Base-by-base conservation (phyloP, 2,888 invertebrate species). In the Nomada flava region DNA sequence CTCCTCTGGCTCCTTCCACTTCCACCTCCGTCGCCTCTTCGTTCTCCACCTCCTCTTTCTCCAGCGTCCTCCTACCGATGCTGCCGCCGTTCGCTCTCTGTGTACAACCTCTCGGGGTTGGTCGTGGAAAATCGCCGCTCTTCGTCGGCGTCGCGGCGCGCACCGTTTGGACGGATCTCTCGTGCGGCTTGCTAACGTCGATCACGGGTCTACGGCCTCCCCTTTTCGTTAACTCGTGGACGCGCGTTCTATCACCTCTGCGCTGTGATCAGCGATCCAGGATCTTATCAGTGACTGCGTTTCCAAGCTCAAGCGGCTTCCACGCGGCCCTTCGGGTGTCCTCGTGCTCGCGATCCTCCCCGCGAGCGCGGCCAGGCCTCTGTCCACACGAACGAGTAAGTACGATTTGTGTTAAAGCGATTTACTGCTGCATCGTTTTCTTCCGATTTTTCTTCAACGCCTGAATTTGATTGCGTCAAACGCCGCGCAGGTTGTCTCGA, bases 51-150 rank as follows among this genome's bases (percentile, higher is more conserved):
- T 88, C 83, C 88, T 88, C 79, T 86, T 87, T 73, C 78, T 79
- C 65, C 76, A 65, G 65, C 85, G 85, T 85, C 88, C 88, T 88
- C 88, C 90, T 90, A 86, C 89, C 84, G 86, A 85, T 88, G 90
- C 87, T 90, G 90, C 60, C 60, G 36, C 60, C 50, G 70, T 36
- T 62, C 60, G 29, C 70, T 71, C 89, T 89, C 88, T 89, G 90
- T 88, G 86, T 87, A 89, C 89, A 87, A 88, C 84, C 91, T 91
- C 90, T 92, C 91, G 91, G 91, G 87, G 89, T 88, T 86, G 86
- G 83, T 91, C 91, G 92, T 91, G 89, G 88, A 88, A 91, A 91
- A 90, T 92, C 92, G 91, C 88, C 76, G 88, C 89, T 88, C 80
- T 85, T 89, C 92, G 92, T 86, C 84, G 79, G 76, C 88, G 86